Conservation (phyloP, 2,888 invertebrate genomes). For the Cordilura impudica region DNA sequence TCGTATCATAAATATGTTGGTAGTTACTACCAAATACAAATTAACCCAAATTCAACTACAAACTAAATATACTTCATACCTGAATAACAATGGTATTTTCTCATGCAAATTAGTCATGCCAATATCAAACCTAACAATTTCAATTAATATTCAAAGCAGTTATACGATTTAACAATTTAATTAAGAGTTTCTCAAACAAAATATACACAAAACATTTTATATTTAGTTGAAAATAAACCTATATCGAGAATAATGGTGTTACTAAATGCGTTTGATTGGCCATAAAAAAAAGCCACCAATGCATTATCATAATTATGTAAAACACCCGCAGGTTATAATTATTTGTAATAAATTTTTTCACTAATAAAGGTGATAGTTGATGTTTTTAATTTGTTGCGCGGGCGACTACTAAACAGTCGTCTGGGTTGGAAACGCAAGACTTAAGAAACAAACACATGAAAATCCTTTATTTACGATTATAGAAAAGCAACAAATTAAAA, state of each 20-base stretch:
- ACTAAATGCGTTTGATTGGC: not conserved
- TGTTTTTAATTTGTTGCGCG: not conserved
- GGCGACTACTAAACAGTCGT: not conserved
- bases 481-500: not conserved
- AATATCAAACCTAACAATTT: not conserved
- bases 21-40: too few relatives aligned
- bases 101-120: not conserved
- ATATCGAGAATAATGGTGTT: not conserved
- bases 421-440: slow-evolving; percentile 19
- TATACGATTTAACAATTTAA: not conserved
- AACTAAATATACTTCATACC: not conserved
- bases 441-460: slow-evolving; percentile 33
- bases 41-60: too few relatives aligned
- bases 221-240: not conserved
- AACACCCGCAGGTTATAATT: slow-evolving; percentile 51
- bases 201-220: not conserved
- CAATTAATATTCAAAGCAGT: not conserved
- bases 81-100: not conserved
- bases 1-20: too few relatives aligned
- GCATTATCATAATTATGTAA: slow-evolving; percentile 41
- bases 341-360: slow-evolving; percentile 26
- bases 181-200: not conserved
- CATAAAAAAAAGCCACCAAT: not conserved
- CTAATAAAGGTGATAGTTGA: slow-evolving; percentile 26
- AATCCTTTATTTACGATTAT: slow-evolving; percentile 23